These are phyloP conservation scores for Pachliopta kotzebuea DNA, from an alignment of 2,888 invertebrate species.

Conservation along the genomic window DNA sequence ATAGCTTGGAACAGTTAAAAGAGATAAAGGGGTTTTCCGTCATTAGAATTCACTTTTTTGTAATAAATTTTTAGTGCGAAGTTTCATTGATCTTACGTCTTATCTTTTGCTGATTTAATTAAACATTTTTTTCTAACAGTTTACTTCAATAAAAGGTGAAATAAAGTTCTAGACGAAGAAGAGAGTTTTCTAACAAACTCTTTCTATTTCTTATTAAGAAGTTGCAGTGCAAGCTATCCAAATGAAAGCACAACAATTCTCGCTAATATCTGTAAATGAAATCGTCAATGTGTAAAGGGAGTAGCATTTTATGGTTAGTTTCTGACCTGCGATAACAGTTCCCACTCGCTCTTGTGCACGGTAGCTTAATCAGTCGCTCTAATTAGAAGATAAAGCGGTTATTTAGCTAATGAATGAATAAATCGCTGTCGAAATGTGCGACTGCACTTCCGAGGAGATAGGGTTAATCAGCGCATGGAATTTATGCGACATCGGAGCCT, in stretches of 20 bases:
- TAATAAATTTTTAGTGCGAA: no score
- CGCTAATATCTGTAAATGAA: background rate
- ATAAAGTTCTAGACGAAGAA: background rate
- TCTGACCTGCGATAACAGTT: slow-evolving; percentile 22
- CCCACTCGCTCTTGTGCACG: slow-evolving; percentile 34
- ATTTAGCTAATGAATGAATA: slow-evolving; percentile 75
- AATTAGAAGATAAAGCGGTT: slow-evolving; percentile 60
- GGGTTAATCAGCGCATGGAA: slow-evolving; percentile 64
- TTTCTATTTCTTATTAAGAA: no score
- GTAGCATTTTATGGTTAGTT: slow-evolving; percentile 17
- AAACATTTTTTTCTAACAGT: no score
- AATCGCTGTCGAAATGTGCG: slow-evolving; percentile 56
- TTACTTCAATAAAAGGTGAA: no score
- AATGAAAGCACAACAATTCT: background rate
- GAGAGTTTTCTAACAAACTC: no score
- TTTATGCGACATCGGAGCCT: slow-evolving; percentile 54
- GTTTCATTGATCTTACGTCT: no score
- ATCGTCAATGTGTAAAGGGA: slow-evolving; percentile 12
- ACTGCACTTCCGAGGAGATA: slow-evolving; percentile 57
- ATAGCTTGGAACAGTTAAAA: background rate
- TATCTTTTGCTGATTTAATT: no score
- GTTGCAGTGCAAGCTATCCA: background rate
- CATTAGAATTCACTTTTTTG: no score
- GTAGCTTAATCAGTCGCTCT: slow-evolving; percentile 54
- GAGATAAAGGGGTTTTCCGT: no score